Conservation (phyloP, 2,113 vertebrate genomes). For the Ophiodon elongatus region DNA sequence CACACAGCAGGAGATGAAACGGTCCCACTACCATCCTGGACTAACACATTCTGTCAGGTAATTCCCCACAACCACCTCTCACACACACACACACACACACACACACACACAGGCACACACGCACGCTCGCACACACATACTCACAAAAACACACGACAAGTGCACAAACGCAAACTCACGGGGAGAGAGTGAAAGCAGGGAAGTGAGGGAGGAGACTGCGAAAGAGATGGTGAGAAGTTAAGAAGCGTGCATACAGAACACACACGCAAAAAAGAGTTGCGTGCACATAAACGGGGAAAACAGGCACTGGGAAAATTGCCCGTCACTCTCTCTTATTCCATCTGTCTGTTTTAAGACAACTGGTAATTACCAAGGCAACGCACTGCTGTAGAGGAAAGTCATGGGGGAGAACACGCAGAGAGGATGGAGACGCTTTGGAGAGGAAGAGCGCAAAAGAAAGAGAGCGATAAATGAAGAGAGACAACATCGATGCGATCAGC, state of each 20-base stretch:
- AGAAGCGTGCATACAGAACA: slow-evolving; percentile 40
- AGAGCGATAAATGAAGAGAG: slow-evolving; percentile 58
- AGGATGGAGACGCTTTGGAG: slow-evolving; percentile 64
- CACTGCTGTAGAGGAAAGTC: slow-evolving; percentile 73
- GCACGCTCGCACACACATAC: slow-evolving; percentile 11
- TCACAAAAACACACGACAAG: slow-evolving; percentile 16
- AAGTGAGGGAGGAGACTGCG: background rate
- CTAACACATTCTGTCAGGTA: slow-evolving; percentile 81
- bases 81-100: slow-evolving; percentile 26
- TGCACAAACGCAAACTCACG: slow-evolving; percentile 46
- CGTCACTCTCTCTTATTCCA: slow-evolving; percentile 84
- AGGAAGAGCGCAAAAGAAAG: slow-evolving; percentile 38
- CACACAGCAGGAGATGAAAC: slow-evolving; percentile 70
- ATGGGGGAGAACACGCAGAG: slow-evolving; percentile 69
- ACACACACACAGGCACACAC: slow-evolving; percentile 20
- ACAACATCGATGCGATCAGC: slow-evolving; percentile 58
- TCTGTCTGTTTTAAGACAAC: slow-evolving; percentile 87
- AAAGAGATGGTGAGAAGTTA: slow-evolving; percentile 31
- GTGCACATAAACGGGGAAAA: slow-evolving; percentile 56
- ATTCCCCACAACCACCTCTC: slow-evolving; percentile 54
- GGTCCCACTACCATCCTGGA: slow-evolving; percentile 50
- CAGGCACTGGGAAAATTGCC: slow-evolving; percentile 77
- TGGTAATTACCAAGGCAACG: slow-evolving; percentile 83
- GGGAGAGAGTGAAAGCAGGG: background rate
- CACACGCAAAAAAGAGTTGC: slow-evolving; percentile 23